Evolutionary conservation across 2,797 vertebrate species (phyloP), one percentile per base, ranked within the genome.

Genomic region (Distichodus sexfasciatus): DNA sequence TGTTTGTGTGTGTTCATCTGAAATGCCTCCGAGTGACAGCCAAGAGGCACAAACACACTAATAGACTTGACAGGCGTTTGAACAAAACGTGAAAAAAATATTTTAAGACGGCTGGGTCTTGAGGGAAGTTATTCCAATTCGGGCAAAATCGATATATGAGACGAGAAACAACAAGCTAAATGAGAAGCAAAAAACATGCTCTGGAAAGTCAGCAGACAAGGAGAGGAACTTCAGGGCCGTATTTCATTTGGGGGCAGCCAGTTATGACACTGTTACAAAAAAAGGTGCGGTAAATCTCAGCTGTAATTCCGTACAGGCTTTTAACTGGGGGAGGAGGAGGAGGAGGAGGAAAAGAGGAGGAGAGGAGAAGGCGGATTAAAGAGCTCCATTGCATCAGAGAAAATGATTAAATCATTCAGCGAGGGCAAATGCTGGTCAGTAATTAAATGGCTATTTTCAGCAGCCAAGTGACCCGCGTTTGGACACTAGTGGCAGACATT

Each of bases 221-320:
- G 41, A 73, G 65, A 74, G 50, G 46, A 68, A 69, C 69, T 87
- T 88, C 87, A 84, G 82, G 75, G 77, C 66, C 67, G 78, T 84
- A 86, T 86, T 84, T 89, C 82, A 76, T 74, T 76, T 75, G 81
- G 82, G 85, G 84, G 76, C 80, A 77, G 79, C 51, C 80, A 80
- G 86, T 89, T 85, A 86, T 84, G 81, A 79, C 69, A 63, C 57
- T 64, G 73, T 88, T n/a, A n/a, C n/a, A 88, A 86, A 90, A 90
- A 88, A 88, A 84, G 76, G 14, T 38, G 71, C 78, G 81, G 74
- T 87, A 87, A 84, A 81, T 85, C 79, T 78, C 65, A 60, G 71
- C 79, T 54, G 70, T 78, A 79, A 81, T 78, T 79, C 83, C 84
- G 83, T 82, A 80, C 66, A 40, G 41, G 72, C 78, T 69, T 70